Conservation (phyloP, 1,140 invertebrate species). For the Nephotettix cincticeps region DNA sequence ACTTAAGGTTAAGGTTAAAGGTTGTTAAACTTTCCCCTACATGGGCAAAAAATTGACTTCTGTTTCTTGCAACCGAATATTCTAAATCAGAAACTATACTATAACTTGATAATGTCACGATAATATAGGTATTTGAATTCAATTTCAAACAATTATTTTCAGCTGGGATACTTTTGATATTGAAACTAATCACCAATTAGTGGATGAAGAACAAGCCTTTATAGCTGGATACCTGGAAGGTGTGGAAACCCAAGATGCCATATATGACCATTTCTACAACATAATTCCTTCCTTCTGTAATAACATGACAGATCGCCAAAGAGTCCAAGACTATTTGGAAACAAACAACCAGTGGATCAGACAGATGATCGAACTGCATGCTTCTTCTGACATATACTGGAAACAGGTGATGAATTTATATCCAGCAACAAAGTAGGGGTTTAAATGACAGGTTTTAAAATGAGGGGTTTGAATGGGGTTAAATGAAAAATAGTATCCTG, state of each 20-base stretch:
- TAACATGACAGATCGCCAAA: slow-evolving; percentile 47
- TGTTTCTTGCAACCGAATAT: too few relatives aligned
- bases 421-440: too few relatives aligned
- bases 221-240: slow-evolving; percentile 67
- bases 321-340: slow-evolving; percentile 50
- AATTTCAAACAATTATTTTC: too few relatives aligned
- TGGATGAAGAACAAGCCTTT: slow-evolving; percentile 61
- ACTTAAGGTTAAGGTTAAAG: too few relatives aligned
- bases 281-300: slow-evolving; percentile 51
- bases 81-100: too few relatives aligned
- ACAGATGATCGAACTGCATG: slow-evolving; percentile 47
- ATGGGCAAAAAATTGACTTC: not conserved
- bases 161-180: slow-evolving; percentile 62
- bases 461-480: too few relatives aligned
- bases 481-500: too few relatives aligned
- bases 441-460: too few relatives aligned
- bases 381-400: slow-evolving; percentile 55
- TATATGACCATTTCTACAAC: slow-evolving; percentile 64
- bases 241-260: slow-evolving; percentile 57
- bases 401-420: slow-evolving; percentile 53
- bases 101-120: too few relatives aligned
- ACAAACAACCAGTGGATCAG: slow-evolving; percentile 52
- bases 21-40: too few relatives aligned
- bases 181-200: slow-evolving; percentile 48
- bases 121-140: too few relatives aligned